A percentile compares a stretch with the other conserved stretches of the same genome.
Conservation (phyloP, 2,888 invertebrate genomes). For the Acanthosepion esculentum region DNA sequence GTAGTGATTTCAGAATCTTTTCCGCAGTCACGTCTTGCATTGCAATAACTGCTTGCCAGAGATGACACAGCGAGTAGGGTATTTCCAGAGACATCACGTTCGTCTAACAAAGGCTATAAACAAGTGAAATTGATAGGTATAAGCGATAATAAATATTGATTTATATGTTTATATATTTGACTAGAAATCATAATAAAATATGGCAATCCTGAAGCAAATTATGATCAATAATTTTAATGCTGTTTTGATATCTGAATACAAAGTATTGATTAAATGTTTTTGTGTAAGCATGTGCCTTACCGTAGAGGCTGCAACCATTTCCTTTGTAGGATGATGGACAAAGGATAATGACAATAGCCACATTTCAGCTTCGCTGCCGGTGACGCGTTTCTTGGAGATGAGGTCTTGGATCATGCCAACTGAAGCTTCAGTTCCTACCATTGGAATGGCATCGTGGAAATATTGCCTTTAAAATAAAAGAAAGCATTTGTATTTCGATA, state of each 20-base stretch:
- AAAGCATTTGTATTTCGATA: conserved; percentile 73
- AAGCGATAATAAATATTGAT: too few relatives aligned
- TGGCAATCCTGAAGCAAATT: too few relatives aligned
- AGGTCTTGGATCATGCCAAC: conserved; percentile 88
- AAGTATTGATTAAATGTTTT: too few relatives aligned
- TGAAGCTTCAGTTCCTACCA: conserved; percentile 87
- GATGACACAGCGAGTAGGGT: conserved; percentile 82
- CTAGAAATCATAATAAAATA: too few relatives aligned
- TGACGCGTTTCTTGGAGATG: conserved; percentile 81
- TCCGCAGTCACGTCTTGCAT: conserved; percentile 74
- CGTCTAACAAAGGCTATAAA: conserved; percentile 62
- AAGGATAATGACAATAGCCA: conserved; percentile 92
- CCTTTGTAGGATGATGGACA: conserved; percentile 78
- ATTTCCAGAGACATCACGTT: conserved; percentile 74
- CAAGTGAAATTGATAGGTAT: neutral
- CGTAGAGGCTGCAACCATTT: conserved; percentile 75
- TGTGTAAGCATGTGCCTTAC: conserved; percentile 65
- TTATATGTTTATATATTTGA: too few relatives aligned
- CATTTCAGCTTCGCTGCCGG: conserved; percentile 81
- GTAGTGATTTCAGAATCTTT: conserved; percentile 69
- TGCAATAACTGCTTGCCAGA: conserved; percentile 83
- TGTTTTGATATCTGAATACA: too few relatives aligned
- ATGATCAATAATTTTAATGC: too few relatives aligned
- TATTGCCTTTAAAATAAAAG: conserved; percentile 79
- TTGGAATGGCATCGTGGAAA: conserved; percentile 89